Percentiles rank a stretch among this genome's conserved stretches.
These are phyloP conservation scores for Coremacera marginata DNA, from an alignment of 2,888 invertebrate species.

Conservation along the genomic window DNA sequence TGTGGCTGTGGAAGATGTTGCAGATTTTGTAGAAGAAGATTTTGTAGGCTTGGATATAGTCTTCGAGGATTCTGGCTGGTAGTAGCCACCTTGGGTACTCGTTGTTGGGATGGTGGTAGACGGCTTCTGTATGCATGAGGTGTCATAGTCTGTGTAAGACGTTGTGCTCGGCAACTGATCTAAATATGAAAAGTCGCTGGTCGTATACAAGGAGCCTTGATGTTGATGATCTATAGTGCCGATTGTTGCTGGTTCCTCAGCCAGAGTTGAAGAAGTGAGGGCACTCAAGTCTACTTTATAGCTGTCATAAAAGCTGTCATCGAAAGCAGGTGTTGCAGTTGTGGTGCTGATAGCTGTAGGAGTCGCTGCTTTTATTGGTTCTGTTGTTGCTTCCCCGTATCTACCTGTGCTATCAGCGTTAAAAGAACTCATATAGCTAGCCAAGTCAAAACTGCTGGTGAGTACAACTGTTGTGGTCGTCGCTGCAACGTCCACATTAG, in stretches of 20 bases:
- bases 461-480: not conserved
- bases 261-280: constrained; percentile 50
- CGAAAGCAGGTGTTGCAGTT: constrained; percentile 50
- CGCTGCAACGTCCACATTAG: not conserved
- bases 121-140: not conserved
- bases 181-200: not conserved
- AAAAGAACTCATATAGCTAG: constrained; percentile 2
- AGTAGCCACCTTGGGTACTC: constrained; percentile 47
- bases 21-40: not conserved
- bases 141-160: not conserved
- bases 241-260: not conserved
- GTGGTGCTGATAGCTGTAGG: constrained; percentile 14
- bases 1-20: not conserved
- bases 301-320: constrained; percentile 62
- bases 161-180: not conserved
- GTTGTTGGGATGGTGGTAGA: not conserved
- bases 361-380: constrained; percentile 26
- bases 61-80: not conserved
- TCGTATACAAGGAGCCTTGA: not conserved
- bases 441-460: not conserved
- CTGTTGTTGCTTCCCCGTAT: not conserved
- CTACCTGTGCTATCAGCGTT: not conserved
- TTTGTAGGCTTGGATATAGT: not conserved
- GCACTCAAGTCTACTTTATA: constrained; percentile 59
- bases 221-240: too few relatives aligned